Base-by-base conservation (phyloP, 2,888 invertebrate genomes). In the Cyaniris semiargus region DNA sequence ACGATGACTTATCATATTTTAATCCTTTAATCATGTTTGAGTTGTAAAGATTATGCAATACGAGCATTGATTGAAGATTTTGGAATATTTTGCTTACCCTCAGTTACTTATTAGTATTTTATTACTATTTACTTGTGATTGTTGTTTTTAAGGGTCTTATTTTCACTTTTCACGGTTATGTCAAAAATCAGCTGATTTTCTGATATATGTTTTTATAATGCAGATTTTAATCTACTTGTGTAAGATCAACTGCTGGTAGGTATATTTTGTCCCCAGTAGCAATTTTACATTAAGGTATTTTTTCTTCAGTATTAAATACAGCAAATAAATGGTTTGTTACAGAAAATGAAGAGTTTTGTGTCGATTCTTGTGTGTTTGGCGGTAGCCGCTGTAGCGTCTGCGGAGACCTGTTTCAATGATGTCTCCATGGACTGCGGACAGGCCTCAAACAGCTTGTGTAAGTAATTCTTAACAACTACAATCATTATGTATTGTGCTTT, bases 331-430 rank as follows among this genome's bases (percentile, higher is more conserved):
- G 70, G 56, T 18, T 72, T 58, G 79, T 82, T 81, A 0, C 79
- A 90, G 88, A 85, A 95, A 86, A 96, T 96, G 96, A 96, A 95
- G 94, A 85, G 89, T 80, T 86, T 95, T 79, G 86, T 91, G 81
- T 84, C 94, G 82, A 85, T 95, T 83, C 84, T 95, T 75, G 85
- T 92, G 75, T 88, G 95, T 83, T 86, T 94, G 83, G 90, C 95
- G 13, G 81, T 95, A 78, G 87, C 95, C 23, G 92, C 34, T 58
- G 77, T 94, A 38, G 90, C 91, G 79, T 84, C 94, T 8, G 92
- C 92, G 3, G 95, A 96, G 78, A 94, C 91, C 77, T 97, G 97
- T 89, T 96, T 95, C 86, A 93, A 92, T 48, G 95, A 95, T 81
- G 95, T 95, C 0, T 91, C 95, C 38, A 88, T 89, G 75, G 95